Base-by-base conservation (phyloP, 1,140 invertebrate genomes). In the Ostrea denselamellosa region DNA sequence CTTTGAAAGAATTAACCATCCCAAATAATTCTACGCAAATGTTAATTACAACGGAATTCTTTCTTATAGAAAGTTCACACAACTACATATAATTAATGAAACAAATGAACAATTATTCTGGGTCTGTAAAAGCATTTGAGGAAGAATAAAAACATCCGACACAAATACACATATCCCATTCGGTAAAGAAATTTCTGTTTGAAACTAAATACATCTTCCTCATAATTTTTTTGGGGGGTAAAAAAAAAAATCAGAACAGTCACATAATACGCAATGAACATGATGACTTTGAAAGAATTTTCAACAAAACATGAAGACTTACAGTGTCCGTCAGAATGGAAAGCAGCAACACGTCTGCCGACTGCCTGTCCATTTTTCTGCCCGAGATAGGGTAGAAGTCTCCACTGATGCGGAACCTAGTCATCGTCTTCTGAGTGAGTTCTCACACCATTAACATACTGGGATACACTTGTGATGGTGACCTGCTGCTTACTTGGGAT, bases 291-390 rank as follows among this genome's bases (percentile, higher is more conserved):
- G 2, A 1, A 44, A 5, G 34, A 44, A 44, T 44, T 44, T 44
- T 1, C 34, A 44, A 44, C 34, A 62, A 62, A 62, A 62, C 10
- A 58, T 19, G 19, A 58, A n/a, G 14, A 77, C 68, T 77, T 77
- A 77, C 68, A 14, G 9, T 28, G 25, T 77, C 68, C 4, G 9
- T 77, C 14, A 28, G 28, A 34, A 77, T 77, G 22, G 68, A 77
- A 4, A 77, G 28, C 25, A 77, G 28, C 68, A 77, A 77, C 25
- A 77, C 68, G 14, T 77, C 68, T 2, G 25, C 68, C 22, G 68
- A 77, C 68, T 77, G 68, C 4, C 68, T 28, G 68, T 77, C 68
- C 68, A 77, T 77, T 77, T 25, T 77, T 5, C 68, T 28, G 12
- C 28, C 68, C 9, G 68, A 28, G 58, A 62, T n/a, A 14, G 58